Evolutionary conservation across 1,140 invertebrate genomes (phyloP).

Genomic region (Drosophila asahinai): DNA sequence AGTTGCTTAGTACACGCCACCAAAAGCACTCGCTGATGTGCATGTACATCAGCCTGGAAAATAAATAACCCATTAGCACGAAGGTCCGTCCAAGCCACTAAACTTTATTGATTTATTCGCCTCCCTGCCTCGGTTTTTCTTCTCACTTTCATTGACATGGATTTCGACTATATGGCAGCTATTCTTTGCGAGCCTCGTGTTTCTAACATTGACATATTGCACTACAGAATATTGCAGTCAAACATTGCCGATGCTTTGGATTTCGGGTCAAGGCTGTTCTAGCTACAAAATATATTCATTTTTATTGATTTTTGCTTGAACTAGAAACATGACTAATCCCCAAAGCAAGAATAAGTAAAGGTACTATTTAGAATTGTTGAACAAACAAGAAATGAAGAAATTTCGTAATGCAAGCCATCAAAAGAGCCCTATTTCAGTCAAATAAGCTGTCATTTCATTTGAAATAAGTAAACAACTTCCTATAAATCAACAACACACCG

Average conservation of each 20-base stretch:
- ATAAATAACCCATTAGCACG: constrained; percentile 82
- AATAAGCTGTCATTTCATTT: constrained; percentile 8
- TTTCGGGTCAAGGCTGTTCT: constrained; percentile 29
- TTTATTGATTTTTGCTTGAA: constrained; percentile 35
- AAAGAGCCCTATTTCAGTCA: neutral
- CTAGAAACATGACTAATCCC: neutral
- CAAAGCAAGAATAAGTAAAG: neutral
- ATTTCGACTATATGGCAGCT: constrained; percentile 27
- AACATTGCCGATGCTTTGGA: constrained; percentile 8
- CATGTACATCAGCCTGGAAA: constrained; percentile 52
- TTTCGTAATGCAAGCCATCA: no score
- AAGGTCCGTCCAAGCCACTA: constrained; percentile 58
- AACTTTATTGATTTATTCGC: constrained; percentile 73
- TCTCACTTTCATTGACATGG: constrained; percentile 75
- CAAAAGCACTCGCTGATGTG: constrained; percentile 45
- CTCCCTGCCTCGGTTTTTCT: constrained; percentile 51
- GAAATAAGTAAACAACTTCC: constrained; percentile 9
- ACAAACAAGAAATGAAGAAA: neutral
- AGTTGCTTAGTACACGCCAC: constrained; percentile 73
- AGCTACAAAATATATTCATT: neutral
- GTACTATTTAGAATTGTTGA: neutral
- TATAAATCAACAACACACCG: constrained; percentile 12
- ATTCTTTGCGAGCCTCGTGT: constrained; percentile 11
- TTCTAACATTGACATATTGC: constrained; percentile 54
- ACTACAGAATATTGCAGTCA: constrained; percentile 32